A percentile compares a stretch with the other conserved stretches of the same genome.
Evolutionary conservation across 2,797 vertebrate genomes (phyloP).

Genomic region (Eidolon dupreanum): DNA sequence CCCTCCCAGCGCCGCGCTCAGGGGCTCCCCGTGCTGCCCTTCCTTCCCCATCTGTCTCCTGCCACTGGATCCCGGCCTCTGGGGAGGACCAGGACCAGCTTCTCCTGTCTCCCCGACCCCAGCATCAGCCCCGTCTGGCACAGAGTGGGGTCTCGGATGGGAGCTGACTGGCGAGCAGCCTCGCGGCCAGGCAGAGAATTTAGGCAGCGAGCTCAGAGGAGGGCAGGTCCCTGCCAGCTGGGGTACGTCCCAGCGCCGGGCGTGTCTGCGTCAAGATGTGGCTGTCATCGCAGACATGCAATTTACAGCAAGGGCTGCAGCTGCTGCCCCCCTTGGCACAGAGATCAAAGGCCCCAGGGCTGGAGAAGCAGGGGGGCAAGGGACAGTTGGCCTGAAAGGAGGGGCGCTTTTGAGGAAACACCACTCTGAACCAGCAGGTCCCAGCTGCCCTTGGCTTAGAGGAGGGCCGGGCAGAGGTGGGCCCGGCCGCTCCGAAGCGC

Average conservation of each 20-base stretch:
- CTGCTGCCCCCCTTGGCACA: neutral
- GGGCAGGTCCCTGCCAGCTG: neutral
- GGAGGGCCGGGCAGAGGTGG: neutral
- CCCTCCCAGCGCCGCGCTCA: rapidly evolving
- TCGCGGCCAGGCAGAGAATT: neutral
- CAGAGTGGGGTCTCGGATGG: neutral
- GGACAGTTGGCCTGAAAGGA: neutral
- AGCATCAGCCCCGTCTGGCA: neutral
- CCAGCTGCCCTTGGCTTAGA: neutral
- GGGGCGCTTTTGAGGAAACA: conserved; percentile 24
- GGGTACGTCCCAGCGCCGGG: neutral
- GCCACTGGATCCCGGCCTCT: rapidly evolving
- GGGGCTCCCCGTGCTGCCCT: rapidly evolving
- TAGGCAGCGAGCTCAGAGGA: neutral
- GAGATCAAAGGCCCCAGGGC: conserved; percentile 1
- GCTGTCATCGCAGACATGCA: neutral
- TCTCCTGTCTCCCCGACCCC: neutral
- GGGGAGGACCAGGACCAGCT: neutral
- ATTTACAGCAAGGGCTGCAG: neutral
- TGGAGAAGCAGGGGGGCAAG: neutral
- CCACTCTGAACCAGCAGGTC: conserved; percentile 14
- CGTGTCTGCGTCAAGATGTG: neutral
- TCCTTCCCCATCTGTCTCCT: neutral
- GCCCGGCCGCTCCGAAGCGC: neutral
- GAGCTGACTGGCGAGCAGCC: neutral